A percentile compares a stretch with the other conserved stretches of the same genome.
Evolutionary conservation across 2,888 invertebrate genomes (phyloP).

Genomic region (Chloromyia formosa): DNA sequence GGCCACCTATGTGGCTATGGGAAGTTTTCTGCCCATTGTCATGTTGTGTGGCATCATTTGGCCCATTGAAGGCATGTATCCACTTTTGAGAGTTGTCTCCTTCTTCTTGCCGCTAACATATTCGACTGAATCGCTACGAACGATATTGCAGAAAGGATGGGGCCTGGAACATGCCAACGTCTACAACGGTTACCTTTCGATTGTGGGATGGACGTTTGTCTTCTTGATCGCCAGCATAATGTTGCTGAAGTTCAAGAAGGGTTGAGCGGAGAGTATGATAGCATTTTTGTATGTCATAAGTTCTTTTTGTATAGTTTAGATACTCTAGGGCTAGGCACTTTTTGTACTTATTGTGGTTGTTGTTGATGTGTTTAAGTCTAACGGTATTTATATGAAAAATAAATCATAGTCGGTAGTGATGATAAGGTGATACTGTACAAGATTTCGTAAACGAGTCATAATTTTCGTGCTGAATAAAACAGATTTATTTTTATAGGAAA

Average conservation of each 20-base stretch:
- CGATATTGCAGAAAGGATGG: constrained; percentile 87
- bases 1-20: constrained; percentile 85
- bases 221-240: constrained; percentile 79
- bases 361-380: constrained; percentile 6
- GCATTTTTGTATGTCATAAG: neutral
- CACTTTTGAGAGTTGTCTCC: constrained; percentile 74
- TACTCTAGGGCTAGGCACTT: constrained; percentile 16
- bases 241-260: constrained; percentile 84
- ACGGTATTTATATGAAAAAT: constrained; percentile 23
- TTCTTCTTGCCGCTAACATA: constrained; percentile 84
- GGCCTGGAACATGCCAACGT: constrained; percentile 74
- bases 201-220: constrained; percentile 79
- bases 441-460: constrained; percentile 12
- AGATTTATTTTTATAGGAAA: neutral
- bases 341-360: constrained; percentile 28
- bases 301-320: constrained; percentile 20
- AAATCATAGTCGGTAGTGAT: constrained; percentile 1
- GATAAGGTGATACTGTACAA: constrained; percentile 13
- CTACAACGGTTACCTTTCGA: constrained; percentile 83
- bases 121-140: constrained; percentile 87
- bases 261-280: constrained; percentile 64
- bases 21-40: constrained; percentile 85
- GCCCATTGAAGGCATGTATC: constrained; percentile 94
- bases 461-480: constrained; percentile 10
- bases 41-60: constrained; percentile 91